Evolutionary conservation across 2,888 invertebrate species (phyloP).

Genomic region (Drosophila kambysellisi): DNA sequence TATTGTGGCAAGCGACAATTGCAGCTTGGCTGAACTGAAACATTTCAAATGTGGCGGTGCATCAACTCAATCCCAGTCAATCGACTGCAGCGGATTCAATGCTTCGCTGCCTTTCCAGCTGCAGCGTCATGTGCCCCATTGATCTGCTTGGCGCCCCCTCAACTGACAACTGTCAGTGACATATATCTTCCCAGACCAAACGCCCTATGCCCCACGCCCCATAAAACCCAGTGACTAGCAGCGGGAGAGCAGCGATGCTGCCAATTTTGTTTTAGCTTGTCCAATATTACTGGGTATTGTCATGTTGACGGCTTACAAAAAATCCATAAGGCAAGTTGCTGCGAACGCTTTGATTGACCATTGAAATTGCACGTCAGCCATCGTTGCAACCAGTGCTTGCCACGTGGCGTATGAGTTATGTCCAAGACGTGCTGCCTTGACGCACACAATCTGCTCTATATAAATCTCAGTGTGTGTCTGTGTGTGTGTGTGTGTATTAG

Average conservation of each 20-base stretch:
- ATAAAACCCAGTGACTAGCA: conserved; percentile 12
- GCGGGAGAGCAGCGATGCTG: conserved; percentile 36
- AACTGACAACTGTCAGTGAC: conserved; percentile 11
- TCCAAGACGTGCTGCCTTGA: conserved; percentile 52
- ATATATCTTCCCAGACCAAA: conserved; percentile 1
- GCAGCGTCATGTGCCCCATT: conserved; percentile 51
- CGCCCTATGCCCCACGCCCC: neutral
- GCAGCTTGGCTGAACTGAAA: conserved; percentile 28
- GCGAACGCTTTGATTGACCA: conserved; percentile 73
- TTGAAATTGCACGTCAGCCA: conserved; percentile 73
- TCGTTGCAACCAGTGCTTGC: conserved; percentile 24
- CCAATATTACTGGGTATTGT: conserved; percentile 73
- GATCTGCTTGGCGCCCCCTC: conserved; percentile 43
- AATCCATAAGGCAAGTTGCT: conserved; percentile 51
- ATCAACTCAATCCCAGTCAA: conserved; percentile 58
- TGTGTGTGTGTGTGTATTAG: neutral
- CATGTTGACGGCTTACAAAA: conserved; percentile 49
- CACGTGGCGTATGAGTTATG: conserved; percentile 75
- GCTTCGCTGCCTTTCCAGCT: conserved; percentile 28
- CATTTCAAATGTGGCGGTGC: conserved; percentile 57
- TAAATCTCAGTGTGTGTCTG: neutral
- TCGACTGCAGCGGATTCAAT: conserved; percentile 38
- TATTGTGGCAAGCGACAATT: conserved; percentile 56
- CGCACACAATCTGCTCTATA: conserved; percentile 20
- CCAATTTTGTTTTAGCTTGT: conserved; percentile 67